These are phyloP conservation scores for Leucania comma DNA, from an alignment of 2,888 invertebrate genomes.

Conservation along the genomic window DNA sequence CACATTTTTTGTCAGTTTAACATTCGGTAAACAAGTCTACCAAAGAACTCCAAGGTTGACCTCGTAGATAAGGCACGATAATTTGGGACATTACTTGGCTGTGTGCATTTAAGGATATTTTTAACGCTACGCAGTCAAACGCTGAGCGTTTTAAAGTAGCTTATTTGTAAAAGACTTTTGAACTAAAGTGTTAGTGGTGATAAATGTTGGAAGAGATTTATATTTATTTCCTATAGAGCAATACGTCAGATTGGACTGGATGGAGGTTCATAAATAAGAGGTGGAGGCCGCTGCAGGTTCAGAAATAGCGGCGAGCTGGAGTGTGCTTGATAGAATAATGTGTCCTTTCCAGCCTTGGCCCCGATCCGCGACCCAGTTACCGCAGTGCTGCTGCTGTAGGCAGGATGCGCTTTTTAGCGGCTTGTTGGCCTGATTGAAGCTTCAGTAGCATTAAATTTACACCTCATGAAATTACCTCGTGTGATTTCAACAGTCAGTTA, in stretches of 20 bases:
- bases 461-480: conserved; percentile 35
- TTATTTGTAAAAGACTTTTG: conserved; percentile 42
- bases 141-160: conserved; percentile 40
- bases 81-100: conserved; percentile 82
- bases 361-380: conserved; percentile 83
- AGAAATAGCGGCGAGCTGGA: conserved; percentile 77
- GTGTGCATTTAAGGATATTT: conserved; percentile 76
- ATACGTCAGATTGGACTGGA: conserved; percentile 58
- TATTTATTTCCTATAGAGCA: conserved; percentile 41
- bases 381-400: conserved; percentile 67
- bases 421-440: conserved; percentile 60
- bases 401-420: conserved; percentile 84
- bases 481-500: conserved; percentile 27
- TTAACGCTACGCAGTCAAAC: conserved; percentile 54
- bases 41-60: conserved; percentile 87
- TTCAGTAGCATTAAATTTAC: conserved; percentile 46
- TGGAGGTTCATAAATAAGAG: conserved; percentile 70
- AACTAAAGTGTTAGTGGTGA: conserved; percentile 34
- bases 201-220: conserved; percentile 37
- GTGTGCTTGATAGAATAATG: conserved; percentile 88
- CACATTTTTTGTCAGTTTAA: conserved; percentile 79
- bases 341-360: conserved; percentile 86
- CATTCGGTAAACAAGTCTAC: conserved; percentile 83
- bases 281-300: conserved; percentile 72
- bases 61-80: conserved; percentile 87